A percentile compares a stretch with the other conserved stretches of the same genome.
Conservation (phyloP, 2,113 vertebrate species). For the Calyptomena viridis region DNA sequence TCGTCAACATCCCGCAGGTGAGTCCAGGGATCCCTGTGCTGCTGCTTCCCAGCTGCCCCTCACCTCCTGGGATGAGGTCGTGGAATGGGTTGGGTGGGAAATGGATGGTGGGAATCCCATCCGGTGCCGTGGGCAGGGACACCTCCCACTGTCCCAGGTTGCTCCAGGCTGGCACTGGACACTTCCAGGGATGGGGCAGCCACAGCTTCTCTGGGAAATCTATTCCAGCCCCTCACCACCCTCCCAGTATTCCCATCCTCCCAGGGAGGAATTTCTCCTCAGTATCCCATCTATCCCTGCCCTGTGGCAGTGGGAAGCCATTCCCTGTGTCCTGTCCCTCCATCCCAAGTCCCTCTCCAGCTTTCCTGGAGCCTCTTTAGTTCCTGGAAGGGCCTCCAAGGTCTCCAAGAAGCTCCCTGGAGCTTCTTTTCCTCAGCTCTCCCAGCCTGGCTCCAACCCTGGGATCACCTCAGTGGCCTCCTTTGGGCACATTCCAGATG, state of each 20-base stretch:
- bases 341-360: background rate
- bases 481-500: background rate
- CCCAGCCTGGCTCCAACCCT: background rate
- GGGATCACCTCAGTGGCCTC: too few relatives aligned
- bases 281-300: background rate
- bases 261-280: background rate
- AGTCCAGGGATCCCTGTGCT: slow-evolving; percentile 1
- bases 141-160: background rate
- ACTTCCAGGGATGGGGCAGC: background rate
- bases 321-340: background rate
- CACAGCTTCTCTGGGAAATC: background rate
- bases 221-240: background rate
- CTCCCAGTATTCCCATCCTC: background rate
- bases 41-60: too few relatives aligned
- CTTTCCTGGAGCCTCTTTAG: background rate
- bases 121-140: background rate
- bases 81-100: background rate
- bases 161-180: background rate
- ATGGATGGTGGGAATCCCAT: background rate
- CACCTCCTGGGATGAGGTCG: background rate
- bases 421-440: background rate
- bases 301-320: background rate
- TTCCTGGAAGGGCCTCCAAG: background rate
- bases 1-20: slow-evolving; percentile 92
- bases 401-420: background rate